Base-by-base conservation (phyloP, 2,113 vertebrate species). In the Aptenodytes forsteri region DNA sequence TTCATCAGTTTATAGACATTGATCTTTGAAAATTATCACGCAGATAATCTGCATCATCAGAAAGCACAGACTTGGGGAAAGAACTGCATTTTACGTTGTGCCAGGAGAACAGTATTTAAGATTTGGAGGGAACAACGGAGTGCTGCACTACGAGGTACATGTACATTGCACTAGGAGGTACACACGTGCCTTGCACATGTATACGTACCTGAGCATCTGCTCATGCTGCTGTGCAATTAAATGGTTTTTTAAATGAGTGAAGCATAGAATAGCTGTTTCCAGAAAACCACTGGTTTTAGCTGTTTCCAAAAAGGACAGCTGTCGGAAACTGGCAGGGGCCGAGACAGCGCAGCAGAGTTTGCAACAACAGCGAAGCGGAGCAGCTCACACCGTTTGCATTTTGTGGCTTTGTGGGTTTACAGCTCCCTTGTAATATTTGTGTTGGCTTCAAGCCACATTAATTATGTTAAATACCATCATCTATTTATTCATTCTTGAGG, bases 131-230 rank as follows among this genome's bases (percentile, higher is more conserved):
- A 49, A 4, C 26, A 30, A 9, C 1, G 1, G 32, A 11, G 38
- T 3, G 14, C 5, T 38, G 50, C 4, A 1, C 27, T 4, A 2
- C 1, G 2, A 15, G 29, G 10, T 11, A 20, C 29, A 4, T 0
- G 10, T 6, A 2, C 47, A 1, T 22, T 7, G 7, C n/a, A 16
- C 5, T 1, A 6, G 16, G n/a, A 30, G 23, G 8, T 29, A 54
- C 30, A 8, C 29, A 13, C 0, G 4, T 16, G n/a, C 67, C 76
- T 34, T 2, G 1, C 34, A 22, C 44, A 7, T 4, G 19, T 10
- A 6, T 6, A 12, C 5, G 0, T 9, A 42, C 40, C 25, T 10
- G 6, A 17, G 44, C 11, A 10, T 11, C 38, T 27, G 26, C 47
- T 42, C 10, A 7, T 16, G n/a, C 23, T 54, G 27, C 38, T 44